Evolutionary conservation across 35 echinoderm and acorn worm genomes (phyloP).

Genomic region (Ophioderma brevispina): DNA sequence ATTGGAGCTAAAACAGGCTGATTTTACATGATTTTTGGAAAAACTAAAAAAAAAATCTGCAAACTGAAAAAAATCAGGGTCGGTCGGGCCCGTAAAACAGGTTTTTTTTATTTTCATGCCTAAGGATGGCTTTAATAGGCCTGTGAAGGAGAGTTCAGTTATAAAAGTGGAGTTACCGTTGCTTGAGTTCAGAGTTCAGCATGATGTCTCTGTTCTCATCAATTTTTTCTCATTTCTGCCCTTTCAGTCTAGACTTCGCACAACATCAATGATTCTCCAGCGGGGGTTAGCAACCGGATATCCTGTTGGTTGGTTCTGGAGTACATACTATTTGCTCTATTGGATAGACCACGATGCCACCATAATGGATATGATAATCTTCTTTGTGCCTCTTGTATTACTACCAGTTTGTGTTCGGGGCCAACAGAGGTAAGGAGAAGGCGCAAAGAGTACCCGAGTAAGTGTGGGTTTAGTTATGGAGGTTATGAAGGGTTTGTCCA

Average conservation of each 20-base stretch:
- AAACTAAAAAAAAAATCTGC: too few species aligned
- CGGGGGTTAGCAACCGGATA: slow-evolving; percentile 80
- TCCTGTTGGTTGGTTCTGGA: slow-evolving; percentile 74
- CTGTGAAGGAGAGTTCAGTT: too few species aligned
- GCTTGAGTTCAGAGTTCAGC: too few species aligned
- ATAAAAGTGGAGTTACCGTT: too few species aligned
- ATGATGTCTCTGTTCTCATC: not conserved
- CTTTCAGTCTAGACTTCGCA: slow-evolving; percentile 78
- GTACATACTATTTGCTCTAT: slow-evolving; percentile 85
- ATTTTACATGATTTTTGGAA: too few species aligned
- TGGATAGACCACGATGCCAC: slow-evolving; percentile 90
- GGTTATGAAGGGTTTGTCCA: too few species aligned
- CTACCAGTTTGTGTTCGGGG: slow-evolving; percentile 84
- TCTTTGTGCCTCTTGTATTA: slow-evolving; percentile 74
- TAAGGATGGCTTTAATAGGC: too few species aligned
- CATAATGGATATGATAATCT: slow-evolving; percentile 87
- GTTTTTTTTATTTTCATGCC: too few species aligned
- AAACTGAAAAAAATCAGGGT: too few species aligned
- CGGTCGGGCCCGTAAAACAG: too few species aligned
- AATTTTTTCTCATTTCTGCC: not conserved
- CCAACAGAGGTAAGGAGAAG: slow-evolving; percentile 89
- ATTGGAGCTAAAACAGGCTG: too few species aligned
- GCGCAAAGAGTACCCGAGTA: slow-evolving; percentile 83
- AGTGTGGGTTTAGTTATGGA: too few species aligned
- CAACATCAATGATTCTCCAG: slow-evolving; percentile 77